phyloP scores from a whole-genome alignment of 1,140 invertebrate genomes.

The Philotrypesis tridentata region DNA sequence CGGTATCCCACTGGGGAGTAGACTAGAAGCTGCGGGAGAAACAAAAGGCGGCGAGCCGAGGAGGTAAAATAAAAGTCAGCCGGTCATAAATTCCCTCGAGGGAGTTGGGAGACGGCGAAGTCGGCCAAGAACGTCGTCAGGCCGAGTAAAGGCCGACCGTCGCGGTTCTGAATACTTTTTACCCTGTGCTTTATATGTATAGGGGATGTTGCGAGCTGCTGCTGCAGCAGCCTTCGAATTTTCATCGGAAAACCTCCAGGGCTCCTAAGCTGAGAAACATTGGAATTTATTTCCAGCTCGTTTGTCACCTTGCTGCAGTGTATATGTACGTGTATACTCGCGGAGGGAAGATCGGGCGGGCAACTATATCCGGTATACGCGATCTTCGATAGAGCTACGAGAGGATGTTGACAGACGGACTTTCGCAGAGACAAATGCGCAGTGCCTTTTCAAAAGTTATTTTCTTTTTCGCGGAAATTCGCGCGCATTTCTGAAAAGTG shows the following conservation, averaged over 20 bases:
- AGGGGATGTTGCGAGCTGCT: not conserved
- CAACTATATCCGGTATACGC: not conserved
- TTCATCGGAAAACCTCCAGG: conserved; percentile 46
- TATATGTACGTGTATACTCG: too few species aligned
- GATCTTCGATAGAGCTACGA: not conserved
- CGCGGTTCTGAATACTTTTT: too few species aligned
- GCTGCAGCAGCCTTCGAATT: not conserved
- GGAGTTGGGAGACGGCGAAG: conserved; percentile 2
- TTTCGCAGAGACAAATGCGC: conserved; percentile 6
- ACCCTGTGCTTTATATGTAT: not conserved
- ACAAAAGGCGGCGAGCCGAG: not conserved
- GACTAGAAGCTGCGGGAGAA: not conserved
- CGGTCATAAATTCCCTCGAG: conserved; percentile 19
- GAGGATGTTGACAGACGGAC: not conserved
- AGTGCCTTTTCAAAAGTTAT: not conserved
- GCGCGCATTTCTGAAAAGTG: too few species aligned
- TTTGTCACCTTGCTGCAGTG: conserved; percentile 60
- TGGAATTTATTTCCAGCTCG: conserved; percentile 65
- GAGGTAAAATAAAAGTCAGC: conserved; percentile 38
- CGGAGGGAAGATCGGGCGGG: not conserved
- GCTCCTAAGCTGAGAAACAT: conserved; percentile 60
- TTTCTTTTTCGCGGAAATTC: too few species aligned
- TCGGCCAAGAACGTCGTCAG: not conserved
- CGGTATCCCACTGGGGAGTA: not conserved
- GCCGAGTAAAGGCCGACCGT: not conserved